phyloP scores from a whole-genome alignment of 1,140 invertebrate species.

The Leptinotarsa undecemlineata region DNA sequence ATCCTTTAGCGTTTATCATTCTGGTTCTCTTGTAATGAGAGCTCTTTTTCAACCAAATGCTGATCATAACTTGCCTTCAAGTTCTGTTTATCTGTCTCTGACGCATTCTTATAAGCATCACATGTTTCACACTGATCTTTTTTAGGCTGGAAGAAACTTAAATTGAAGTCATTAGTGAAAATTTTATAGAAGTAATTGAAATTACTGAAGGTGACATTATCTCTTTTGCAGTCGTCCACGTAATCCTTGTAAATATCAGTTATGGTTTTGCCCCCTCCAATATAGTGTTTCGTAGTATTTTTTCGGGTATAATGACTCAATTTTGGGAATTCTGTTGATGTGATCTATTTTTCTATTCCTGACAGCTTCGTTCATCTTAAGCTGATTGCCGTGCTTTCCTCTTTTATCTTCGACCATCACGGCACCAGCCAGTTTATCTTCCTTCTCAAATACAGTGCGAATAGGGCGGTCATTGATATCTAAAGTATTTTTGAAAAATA shows the following conservation, averaged over 20 bases:
- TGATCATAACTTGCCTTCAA: conserved; percentile 40
- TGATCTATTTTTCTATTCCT: not conserved
- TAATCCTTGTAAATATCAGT: not conserved
- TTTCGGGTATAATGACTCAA: not conserved
- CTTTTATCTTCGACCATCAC: not conserved
- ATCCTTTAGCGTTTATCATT: not conserved
- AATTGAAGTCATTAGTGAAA: conserved; percentile 51
- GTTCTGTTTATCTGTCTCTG: conserved; percentile 37
- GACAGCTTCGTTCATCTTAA: not conserved
- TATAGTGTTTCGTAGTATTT: not conserved
- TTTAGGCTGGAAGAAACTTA: conserved; percentile 50
- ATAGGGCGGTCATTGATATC: conserved; percentile 3
- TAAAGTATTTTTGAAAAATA: not conserved
- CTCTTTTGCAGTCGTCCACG: not conserved
- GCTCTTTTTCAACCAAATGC: conserved; percentile 47
- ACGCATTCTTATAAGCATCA: conserved; percentile 45
- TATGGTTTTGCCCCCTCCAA: not conserved
- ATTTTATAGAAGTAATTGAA: conserved; percentile 36
- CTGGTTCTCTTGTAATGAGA: conserved; percentile 1
- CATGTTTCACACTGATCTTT: conserved; percentile 54
- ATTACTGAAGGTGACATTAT: conserved; percentile 42
- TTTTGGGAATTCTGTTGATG: not conserved
- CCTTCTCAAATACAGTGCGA: not conserved
- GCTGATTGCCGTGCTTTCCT: not conserved
- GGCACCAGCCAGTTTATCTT: not conserved